Conservation (phyloP, 2,113 vertebrate species). For the Corvus cornix region DNA sequence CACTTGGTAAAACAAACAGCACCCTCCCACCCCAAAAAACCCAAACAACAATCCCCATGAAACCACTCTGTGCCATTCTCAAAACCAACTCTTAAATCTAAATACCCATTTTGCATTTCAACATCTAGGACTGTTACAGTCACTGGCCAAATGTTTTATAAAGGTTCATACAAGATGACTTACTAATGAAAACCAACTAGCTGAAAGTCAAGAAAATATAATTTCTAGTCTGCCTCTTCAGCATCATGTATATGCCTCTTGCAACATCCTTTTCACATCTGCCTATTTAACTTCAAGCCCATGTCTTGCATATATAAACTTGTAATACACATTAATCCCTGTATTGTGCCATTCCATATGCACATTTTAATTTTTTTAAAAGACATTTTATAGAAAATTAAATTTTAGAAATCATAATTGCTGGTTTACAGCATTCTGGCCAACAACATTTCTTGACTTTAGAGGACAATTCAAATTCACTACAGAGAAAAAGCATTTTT, state of each 20-base stretch:
- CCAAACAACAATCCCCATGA: not conserved
- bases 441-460: not conserved
- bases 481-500: not conserved
- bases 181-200: not conserved
- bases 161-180: not conserved
- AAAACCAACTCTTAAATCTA: not conserved
- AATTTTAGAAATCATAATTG: not conserved
- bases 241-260: not conserved
- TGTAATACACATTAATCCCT: not conserved
- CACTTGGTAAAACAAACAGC: not conserved
- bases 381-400: not conserved
- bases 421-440: not conserved
- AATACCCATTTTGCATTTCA: not conserved
- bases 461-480: not conserved
- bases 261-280: not conserved
- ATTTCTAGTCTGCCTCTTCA: not conserved
- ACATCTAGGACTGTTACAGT: not conserved
- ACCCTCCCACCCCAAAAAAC: not conserved
- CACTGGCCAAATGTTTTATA: not conserved
- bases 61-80: not conserved
- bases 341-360: not conserved
- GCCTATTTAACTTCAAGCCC: not conserved
- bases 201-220: not conserved
- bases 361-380: accelerated
- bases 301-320: not conserved